phyloP scores from a whole-genome alignment of 2,888 invertebrate genomes.

The Invenusta paracnida region DNA sequence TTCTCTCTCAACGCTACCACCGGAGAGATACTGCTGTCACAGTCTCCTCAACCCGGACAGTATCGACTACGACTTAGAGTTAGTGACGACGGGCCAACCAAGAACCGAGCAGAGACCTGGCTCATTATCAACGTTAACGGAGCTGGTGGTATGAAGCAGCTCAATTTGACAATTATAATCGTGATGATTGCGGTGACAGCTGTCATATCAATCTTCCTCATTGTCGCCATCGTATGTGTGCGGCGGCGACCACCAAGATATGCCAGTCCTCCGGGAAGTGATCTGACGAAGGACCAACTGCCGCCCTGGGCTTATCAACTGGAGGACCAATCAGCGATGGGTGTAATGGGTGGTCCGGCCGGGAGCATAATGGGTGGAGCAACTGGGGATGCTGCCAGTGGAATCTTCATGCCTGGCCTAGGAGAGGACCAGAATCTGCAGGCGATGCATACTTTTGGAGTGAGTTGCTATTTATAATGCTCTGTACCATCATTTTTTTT shows the following conservation, averaged over 20 bases:
- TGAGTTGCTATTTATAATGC: too few relatives aligned
- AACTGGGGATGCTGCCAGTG: constrained; percentile 7
- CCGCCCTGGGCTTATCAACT: constrained; percentile 3
- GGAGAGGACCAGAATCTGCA: background rate
- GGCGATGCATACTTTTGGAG: background rate
- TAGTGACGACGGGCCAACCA: background rate
- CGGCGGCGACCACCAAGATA: constrained; percentile 32
- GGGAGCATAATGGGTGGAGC: too few relatives aligned
- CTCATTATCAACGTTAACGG: constrained; percentile 20
- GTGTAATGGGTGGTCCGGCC: background rate
- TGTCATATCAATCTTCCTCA: constrained; percentile 34
- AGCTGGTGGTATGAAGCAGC: background rate
- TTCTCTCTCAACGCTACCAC: constrained; percentile 32
- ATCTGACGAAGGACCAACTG: constrained; percentile 35
- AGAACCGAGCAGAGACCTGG: background rate
- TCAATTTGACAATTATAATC: constrained; percentile 35
- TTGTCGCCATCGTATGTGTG: constrained; percentile 37
- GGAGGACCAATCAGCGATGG: background rate
- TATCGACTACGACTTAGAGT: background rate
- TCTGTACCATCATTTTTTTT: too few relatives aligned
- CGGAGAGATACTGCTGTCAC: background rate
- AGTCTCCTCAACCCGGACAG: background rate
- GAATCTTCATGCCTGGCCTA: background rate
- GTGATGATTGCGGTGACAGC: constrained; percentile 36
- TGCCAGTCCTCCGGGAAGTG: constrained; percentile 11